A percentile compares a stretch with the other conserved stretches of the same genome.
Evolutionary conservation across 92 coral and sea anemone genomes (phyloP).

Genomic region (Pocillopora meandrina): DNA sequence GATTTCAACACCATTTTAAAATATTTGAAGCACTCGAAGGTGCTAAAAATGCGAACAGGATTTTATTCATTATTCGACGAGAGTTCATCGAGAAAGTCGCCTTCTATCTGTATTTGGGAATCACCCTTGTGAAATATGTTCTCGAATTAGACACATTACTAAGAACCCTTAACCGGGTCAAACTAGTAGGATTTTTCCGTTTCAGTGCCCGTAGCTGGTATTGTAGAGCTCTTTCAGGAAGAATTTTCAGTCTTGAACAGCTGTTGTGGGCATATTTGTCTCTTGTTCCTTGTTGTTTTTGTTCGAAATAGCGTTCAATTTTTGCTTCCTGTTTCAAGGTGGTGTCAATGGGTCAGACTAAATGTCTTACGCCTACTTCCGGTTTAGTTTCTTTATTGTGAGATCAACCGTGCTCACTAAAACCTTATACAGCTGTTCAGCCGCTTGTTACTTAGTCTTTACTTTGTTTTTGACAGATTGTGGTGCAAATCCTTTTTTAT

Average conservation of each 20-base stretch:
- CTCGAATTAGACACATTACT: too few species aligned
- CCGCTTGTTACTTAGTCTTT: not conserved
- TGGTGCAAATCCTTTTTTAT: slow-evolving; percentile 67
- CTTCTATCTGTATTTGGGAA: too few species aligned
- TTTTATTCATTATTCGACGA: not conserved
- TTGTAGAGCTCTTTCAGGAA: not conserved
- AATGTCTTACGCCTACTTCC: slow-evolving; percentile 32
- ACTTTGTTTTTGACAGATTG: slow-evolving; percentile 39
- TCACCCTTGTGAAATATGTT: too few species aligned
- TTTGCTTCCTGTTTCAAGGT: not conserved
- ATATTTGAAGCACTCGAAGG: slow-evolving; percentile 11
- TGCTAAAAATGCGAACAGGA: not conserved
- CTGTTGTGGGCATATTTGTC: not conserved
- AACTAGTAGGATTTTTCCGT: not conserved
- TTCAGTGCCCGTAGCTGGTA: not conserved
- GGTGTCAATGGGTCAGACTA: slow-evolving; percentile 11
- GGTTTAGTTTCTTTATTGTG: not conserved
- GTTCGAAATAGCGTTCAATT: not conserved
- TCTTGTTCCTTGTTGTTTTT: not conserved
- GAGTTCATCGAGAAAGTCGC: too few species aligned
- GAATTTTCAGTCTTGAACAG: not conserved
- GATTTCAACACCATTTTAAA: slow-evolving; percentile 32
- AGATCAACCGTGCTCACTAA: not conserved
- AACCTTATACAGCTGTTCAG: not conserved
- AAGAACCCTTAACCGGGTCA: too few species aligned